phyloP scores from a whole-genome alignment of 2,113 vertebrate genomes.

The Bos javanicus region DNA sequence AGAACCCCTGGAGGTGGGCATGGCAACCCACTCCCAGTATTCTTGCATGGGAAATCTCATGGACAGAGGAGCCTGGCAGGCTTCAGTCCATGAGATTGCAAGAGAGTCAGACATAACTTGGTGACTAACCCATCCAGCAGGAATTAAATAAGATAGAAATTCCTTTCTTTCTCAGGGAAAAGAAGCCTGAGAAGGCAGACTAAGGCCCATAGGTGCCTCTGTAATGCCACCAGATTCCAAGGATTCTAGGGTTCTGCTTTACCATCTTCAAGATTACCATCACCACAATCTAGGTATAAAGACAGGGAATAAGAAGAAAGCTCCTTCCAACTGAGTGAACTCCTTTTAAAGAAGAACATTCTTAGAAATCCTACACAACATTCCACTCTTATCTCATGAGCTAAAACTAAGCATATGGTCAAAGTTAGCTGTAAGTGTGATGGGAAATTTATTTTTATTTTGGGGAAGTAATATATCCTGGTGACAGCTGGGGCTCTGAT shows the following conservation, averaged over 20 bases:
- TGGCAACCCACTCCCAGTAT: background rate
- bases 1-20: background rate
- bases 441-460: background rate
- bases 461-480: background rate
- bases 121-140: background rate
- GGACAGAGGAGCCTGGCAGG: background rate
- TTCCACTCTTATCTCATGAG: background rate
- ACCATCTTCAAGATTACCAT: background rate
- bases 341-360: background rate
- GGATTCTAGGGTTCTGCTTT: background rate
- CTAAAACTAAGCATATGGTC: background rate
- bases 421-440: background rate
- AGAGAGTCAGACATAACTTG: background rate
- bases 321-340: background rate
- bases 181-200: background rate
- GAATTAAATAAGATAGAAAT: background rate
- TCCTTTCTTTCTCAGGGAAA: background rate
- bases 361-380: background rate
- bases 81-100: background rate
- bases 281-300: background rate
- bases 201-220: background rate
- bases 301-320: background rate
- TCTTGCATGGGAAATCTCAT: background rate
- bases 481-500: background rate
- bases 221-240: background rate